phyloP scores from a whole-genome alignment of 2,888 invertebrate genomes.

The Rotaria socialis region DNA sequence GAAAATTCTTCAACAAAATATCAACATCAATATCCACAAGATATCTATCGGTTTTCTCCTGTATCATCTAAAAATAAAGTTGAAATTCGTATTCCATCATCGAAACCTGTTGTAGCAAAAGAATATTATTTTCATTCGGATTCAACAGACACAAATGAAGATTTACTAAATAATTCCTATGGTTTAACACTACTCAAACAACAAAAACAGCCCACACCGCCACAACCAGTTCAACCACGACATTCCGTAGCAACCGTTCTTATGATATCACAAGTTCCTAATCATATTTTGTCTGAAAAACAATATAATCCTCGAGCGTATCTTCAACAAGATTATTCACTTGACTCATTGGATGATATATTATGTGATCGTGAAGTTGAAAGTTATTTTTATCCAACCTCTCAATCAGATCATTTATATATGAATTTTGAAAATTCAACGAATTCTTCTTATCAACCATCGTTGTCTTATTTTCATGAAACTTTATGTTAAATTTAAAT shows the following conservation, averaged over 20 bases:
- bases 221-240: background rate
- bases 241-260: background rate
- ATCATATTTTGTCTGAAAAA: background rate
- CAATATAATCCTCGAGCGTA: background rate
- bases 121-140: background rate
- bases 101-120: background rate
- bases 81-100: background rate
- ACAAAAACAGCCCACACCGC: background rate
- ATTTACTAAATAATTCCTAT: background rate
- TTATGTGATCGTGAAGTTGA: conserved; percentile 36
- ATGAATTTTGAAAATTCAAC: background rate
- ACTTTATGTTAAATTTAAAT: background rate
- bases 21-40: background rate
- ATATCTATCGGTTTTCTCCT: background rate
- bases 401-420: background rate
- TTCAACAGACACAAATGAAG: background rate
- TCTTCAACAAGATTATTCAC: background rate
- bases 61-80: background rate
- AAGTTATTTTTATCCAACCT: conserved; percentile 27
- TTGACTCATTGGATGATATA: background rate
- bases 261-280: background rate
- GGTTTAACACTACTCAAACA: background rate
- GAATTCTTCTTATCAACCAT: background rate
- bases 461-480: background rate
- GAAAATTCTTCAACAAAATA: background rate